A percentile compares a stretch with the other conserved stretches of the same genome.
Evolutionary conservation across 2,888 invertebrate species (phyloP).

Genomic region (Hirtodrosophila trivittata): DNA sequence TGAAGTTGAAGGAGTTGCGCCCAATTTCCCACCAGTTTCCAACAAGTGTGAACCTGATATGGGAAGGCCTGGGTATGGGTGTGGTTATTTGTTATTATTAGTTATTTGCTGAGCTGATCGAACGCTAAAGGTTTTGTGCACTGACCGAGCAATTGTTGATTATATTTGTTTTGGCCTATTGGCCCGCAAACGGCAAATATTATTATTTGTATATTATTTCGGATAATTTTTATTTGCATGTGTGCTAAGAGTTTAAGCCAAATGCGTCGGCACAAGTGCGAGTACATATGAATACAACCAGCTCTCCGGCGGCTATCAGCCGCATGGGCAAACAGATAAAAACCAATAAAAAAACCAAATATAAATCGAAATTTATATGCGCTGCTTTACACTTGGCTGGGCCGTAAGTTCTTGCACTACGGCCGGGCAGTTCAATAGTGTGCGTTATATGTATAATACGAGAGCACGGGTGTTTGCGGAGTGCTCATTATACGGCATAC

Average conservation of each 20-base stretch:
- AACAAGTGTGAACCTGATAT: slow-evolving; percentile 34
- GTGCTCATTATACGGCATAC: slow-evolving; percentile 43
- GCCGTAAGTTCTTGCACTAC: slow-evolving; percentile 15
- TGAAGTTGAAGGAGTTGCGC: slow-evolving; percentile 16
- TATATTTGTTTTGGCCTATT: slow-evolving; percentile 25
- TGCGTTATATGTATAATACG: slow-evolving; percentile 33
- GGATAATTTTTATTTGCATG: too few species aligned
- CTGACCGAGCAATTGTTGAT: slow-evolving; percentile 57
- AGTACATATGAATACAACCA: slow-evolving; percentile 1
- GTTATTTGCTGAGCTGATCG: slow-evolving; percentile 34
- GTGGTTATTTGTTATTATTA: neutral
- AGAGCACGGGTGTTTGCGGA: slow-evolving; percentile 36
- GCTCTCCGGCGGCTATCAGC: slow-evolving; percentile 7
- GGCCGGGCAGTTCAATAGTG: slow-evolving; percentile 34
- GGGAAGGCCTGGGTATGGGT: too few species aligned
- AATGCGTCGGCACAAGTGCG: too few species aligned
- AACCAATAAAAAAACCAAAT: slow-evolving; percentile 27
- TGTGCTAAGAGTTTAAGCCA: slow-evolving; percentile 66
- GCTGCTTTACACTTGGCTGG: slow-evolving; percentile 39
- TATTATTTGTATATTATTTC: slow-evolving; percentile 49
- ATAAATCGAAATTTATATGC: slow-evolving; percentile 64
- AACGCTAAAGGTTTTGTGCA: slow-evolving; percentile 52
- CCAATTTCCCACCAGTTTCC: slow-evolving; percentile 12
- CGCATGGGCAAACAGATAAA: slow-evolving; percentile 35
- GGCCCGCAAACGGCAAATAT: slow-evolving; percentile 36